phyloP scores from a whole-genome alignment of 2,888 invertebrate species.

The Megalurothrips usitatus region DNA sequence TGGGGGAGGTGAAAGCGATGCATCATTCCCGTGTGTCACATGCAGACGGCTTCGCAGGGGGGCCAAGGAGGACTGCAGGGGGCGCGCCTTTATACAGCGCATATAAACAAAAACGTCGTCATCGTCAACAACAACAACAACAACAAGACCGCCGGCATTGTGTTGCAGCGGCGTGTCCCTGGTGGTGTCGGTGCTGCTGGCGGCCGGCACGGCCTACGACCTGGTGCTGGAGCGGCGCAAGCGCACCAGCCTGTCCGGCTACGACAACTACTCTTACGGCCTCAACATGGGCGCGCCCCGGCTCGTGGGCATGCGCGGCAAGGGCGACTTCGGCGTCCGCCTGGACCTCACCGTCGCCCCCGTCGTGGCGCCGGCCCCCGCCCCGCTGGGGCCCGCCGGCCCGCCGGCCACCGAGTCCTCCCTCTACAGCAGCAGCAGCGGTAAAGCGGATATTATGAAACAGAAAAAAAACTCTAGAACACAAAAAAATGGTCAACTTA shows the following conservation, averaged over 20 bases:
- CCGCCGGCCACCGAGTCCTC: constrained; percentile 9
- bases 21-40: neutral
- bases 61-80: neutral
- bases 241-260: neutral
- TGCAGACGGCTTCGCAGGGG: neutral
- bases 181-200: constrained; percentile 54
- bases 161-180: constrained; percentile 52
- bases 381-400: neutral
- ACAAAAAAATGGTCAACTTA: neutral
- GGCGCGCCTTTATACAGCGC: neutral
- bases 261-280: neutral
- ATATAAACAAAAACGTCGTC: neutral
- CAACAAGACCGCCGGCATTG: too few species aligned
- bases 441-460: neutral
- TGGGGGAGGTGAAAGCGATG: neutral
- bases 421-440: constrained; percentile 21
- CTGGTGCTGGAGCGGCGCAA: constrained; percentile 39
- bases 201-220: constrained; percentile 68
- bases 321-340: constrained; percentile 15
- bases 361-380: neutral
- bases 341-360: neutral
- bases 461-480: neutral
- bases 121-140: too few species aligned
- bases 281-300: constrained; percentile 9
- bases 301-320: constrained; percentile 2